These are phyloP conservation scores for Phylloscopus trochilus DNA, from an alignment of 2,113 vertebrate genomes.

Conservation along the genomic window DNA sequence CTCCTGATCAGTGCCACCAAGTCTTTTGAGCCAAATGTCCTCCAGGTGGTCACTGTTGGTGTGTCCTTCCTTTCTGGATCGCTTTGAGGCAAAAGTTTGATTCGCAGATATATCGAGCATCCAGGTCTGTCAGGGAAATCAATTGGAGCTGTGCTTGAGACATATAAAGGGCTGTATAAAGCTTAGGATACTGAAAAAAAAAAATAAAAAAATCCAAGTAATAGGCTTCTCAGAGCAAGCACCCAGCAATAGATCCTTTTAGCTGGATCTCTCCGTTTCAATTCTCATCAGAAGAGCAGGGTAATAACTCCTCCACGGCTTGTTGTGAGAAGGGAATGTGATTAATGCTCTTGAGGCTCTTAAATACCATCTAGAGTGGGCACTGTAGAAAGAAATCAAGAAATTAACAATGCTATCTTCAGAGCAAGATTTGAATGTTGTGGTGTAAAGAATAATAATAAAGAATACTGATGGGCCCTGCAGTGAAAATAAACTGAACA, in stretches of 20 bases:
- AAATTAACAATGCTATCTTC: neutral
- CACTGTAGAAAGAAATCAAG: neutral
- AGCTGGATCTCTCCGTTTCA: neutral
- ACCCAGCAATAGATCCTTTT: neutral
- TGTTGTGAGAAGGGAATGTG: neutral
- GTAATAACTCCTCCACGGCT: neutral
- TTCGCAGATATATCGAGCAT: neutral
- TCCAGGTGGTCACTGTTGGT: neutral
- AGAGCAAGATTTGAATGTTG: neutral
- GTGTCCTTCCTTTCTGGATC: neutral
- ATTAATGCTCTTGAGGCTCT: conserved; percentile 13
- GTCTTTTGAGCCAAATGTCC: neutral
- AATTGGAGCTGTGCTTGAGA: neutral
- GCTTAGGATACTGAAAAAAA: neutral
- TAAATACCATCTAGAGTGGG: neutral
- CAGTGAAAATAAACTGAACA: neutral
- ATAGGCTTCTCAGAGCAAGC: neutral
- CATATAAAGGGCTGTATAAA: neutral
- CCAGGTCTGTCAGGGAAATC: neutral
- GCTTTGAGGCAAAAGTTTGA: neutral
- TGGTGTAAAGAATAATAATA: neutral
- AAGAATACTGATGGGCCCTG: neutral
- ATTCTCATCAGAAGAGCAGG: neutral
- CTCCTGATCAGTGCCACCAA: neutral
- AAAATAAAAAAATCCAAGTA: neutral